Evolutionary conservation across 2,113 vertebrate genomes (phyloP), one percentile per base, ranked within the genome.

Genomic region (Onychostoma macrolepis): DNA sequence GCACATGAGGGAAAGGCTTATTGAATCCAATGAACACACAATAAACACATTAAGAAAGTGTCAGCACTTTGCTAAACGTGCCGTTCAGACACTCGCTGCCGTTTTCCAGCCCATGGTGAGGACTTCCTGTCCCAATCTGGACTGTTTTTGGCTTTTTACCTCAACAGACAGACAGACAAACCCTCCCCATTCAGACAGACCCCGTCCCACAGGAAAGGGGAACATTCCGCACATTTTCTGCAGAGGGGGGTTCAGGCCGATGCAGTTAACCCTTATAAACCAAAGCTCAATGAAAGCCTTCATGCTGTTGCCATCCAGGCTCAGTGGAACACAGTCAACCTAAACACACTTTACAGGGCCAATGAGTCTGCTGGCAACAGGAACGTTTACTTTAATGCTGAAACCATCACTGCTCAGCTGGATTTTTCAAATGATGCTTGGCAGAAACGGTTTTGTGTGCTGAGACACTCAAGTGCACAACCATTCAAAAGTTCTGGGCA

Each of bases 201-300:
- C 88, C 90, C 90, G 92, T 92, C 93, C 93, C 94, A 95, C 93
- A 95, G 94, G 94, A 95, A 96, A 92, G 91, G 86, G 89, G 89
- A 91, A 94, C 94, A 96, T 95, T 95, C 94, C 93, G 90, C 82
- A 89, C 91, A 95, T 96, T 92, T 95, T 93, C 86, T 30, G 86
- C 88, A 81, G 77, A 56, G 63, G 87, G 63, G 87, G 48, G 85
- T 84, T 61, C 75, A 84, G 67, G 65, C 76, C 67, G 41, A 71
- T 90, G 89, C 43, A 85, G 85, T 92, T 90, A 89, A 93, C 87
- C 85, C 87, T 79, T 84, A 75, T 36, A 85, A 26, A n/a, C 61
- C 43, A 28, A 83, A 69, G 65, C 71, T 85, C 67, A 90, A 92
- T 90, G 89, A 85, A 88, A 87, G 90, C 43, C 53, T 58, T 93